Evolutionary conservation across 1,140 invertebrate species (phyloP), one percentile per base, ranked within the genome.

Genomic region (Dendroctonus ponderosae): DNA sequence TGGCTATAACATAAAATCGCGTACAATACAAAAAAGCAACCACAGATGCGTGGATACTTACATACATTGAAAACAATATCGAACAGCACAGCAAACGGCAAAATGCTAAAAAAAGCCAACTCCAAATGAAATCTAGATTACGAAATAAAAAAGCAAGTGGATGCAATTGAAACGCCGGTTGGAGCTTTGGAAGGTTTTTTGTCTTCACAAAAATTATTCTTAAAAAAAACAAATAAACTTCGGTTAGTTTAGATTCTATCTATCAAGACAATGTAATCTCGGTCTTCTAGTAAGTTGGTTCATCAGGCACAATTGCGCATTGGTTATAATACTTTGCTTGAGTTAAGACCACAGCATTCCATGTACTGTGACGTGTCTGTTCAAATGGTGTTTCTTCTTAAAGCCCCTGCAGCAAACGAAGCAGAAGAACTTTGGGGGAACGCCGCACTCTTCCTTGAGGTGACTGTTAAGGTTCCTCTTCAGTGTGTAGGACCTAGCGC

Each of bases 321-420:
- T 26, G 1, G 1, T 26, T 3, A 26, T 1, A 26, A 26, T 26
- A 3, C 26, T 26, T 26, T 26, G 26, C 26, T 26, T 26, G 26
- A 26, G 26, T 26, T 26, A 26, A 26, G 26, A 26, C 1, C 1
- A 46, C 0, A 14, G 44, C 12, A 9, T 46, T 46, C 9, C 44
- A 46, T 67, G 66, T 8, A 40, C 62, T 11, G 46, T 6, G 7
- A 79, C 74, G 63, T 84, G 82, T 44, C 80, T 71, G 15, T 79
- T 78, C 39, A 83, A 71, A 46, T 82, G 81, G 0, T 79, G 80
- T 61, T 74, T 80, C 60, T 76, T 89, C 72, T 90, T 87, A 54
- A 89, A 89, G 62, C 85, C 86, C 80, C 90, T 91, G 6, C 85
- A 82, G 78, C 91, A 92, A 37, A 72, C 53, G 14, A 80, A 79